phyloP scores from a whole-genome alignment of 2,113 vertebrate genomes.

The Irena cyanogastra region DNA sequence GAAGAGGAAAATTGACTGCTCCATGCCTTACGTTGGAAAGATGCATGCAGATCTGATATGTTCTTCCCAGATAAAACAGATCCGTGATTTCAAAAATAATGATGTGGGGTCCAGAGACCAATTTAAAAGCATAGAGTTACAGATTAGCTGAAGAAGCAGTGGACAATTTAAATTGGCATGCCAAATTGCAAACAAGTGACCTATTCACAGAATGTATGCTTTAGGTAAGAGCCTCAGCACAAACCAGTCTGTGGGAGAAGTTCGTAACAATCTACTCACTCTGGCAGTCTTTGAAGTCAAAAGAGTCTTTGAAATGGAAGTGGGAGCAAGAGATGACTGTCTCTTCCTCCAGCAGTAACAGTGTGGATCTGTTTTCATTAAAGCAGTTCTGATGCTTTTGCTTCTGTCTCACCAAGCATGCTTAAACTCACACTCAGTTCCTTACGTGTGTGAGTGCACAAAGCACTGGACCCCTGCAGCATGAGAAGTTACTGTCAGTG shows the following conservation, averaged over 20 bases:
- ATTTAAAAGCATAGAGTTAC: background rate
- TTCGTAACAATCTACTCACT: background rate
- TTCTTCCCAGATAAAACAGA: background rate
- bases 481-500: background rate
- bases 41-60: background rate
- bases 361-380: background rate
- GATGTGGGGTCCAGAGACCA: background rate
- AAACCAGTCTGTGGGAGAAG: background rate
- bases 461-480: background rate
- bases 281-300: too few relatives aligned
- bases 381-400: background rate
- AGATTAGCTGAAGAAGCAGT: background rate
- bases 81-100: background rate
- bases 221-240: background rate
- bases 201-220: background rate
- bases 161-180: background rate
- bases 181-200: background rate
- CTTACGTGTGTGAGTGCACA: background rate
- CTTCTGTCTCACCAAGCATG: background rate
- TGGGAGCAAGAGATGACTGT: background rate
- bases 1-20: background rate
- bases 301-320: background rate
- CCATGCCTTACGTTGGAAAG: background rate
- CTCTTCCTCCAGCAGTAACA: background rate
- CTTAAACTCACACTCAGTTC: background rate